Evolutionary conservation across 2,113 vertebrate genomes (phyloP).

Genomic region (Microtus montanus): DNA sequence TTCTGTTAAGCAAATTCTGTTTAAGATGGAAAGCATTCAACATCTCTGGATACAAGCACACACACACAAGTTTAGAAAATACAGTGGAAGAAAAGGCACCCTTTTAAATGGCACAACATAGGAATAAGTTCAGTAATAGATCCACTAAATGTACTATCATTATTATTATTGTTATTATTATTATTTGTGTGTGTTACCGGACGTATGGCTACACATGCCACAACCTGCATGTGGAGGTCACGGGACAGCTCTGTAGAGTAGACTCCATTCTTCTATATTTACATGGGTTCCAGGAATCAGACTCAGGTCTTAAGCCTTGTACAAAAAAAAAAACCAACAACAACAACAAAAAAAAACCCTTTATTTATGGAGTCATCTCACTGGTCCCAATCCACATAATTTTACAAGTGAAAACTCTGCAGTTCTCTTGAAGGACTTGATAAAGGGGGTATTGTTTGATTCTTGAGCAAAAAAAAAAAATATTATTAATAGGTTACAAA

Average conservation of each 20-base stretch:
- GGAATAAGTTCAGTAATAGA: not conserved
- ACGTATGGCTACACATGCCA: not conserved
- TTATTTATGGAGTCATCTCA: not conserved
- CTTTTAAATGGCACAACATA: constrained; percentile 3
- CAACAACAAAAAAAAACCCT: too few species aligned
- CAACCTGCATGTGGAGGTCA: not conserved
- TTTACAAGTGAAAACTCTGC: constrained; percentile 31
- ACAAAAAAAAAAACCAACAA: too few species aligned
- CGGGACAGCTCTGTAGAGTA: not conserved
- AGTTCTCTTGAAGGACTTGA: too few species aligned
- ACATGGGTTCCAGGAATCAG: not conserved
- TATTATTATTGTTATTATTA: not conserved
- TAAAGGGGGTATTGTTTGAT: not conserved
- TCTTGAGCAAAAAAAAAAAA: not conserved
- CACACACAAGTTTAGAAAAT: not conserved
- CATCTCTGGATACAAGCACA: not conserved
- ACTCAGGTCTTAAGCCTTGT: not conserved
- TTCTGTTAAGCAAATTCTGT: not conserved
- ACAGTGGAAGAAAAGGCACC: not conserved
- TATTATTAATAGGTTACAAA: not conserved
- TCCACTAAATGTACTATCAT: not conserved
- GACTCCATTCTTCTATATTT: not conserved
- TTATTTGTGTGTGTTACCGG: not conserved
- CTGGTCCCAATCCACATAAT: not conserved
- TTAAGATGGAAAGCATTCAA: constrained; percentile 6